Evolutionary conservation across 2,797 vertebrate species (phyloP), one percentile per base, ranked within the genome.

Genomic region (Tamandua tetradactyla): DNA sequence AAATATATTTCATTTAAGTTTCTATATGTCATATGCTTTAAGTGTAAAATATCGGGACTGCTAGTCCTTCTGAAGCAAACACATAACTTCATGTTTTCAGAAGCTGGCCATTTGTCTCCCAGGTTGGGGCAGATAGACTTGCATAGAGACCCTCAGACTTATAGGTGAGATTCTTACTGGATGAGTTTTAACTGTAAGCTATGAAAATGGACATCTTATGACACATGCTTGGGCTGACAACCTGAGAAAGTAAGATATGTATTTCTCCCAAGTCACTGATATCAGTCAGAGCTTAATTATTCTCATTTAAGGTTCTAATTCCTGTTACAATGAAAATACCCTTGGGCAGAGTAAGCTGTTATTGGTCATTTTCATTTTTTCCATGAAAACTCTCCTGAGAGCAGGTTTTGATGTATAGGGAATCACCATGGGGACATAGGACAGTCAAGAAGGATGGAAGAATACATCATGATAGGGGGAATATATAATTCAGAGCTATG

Each of bases 1-100:
- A 95, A 66, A 91, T 84, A 89, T 32, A 44, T 89, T 92, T 96
- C 49, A 47, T 57, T 83, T 95, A 78, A 44, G 32, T 82, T 85
- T 78, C 86, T 61, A 55, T 81, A 35, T 91, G 64, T 61, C 8
- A 37, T 76, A 14, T 69, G 22, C 42, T 57, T 74, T 40, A 88
- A 85, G 37, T 40, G 5, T 68, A 82, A 89, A 72, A 22, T 81
- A 32, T 6, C 35, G 47, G 82, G 52, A 78, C n/a, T 42, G 80
- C 4, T 5, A 11, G 5, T 92, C 27, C 27, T n/a, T 90, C 11
- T 25, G 75, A 89, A 79, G 69, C 11, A 84, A 76, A 75, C 49
- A 44, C 74, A 42, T 7, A 52, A 49, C 57, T 49, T n/a, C n/a
- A n/a, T n/a, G n/a, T n/a, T n/a, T n/a, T n/a, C n/a, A n/a, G n/a